Conservation (phyloP, 2,888 invertebrate species). For the Rhamnusium bicolor region DNA sequence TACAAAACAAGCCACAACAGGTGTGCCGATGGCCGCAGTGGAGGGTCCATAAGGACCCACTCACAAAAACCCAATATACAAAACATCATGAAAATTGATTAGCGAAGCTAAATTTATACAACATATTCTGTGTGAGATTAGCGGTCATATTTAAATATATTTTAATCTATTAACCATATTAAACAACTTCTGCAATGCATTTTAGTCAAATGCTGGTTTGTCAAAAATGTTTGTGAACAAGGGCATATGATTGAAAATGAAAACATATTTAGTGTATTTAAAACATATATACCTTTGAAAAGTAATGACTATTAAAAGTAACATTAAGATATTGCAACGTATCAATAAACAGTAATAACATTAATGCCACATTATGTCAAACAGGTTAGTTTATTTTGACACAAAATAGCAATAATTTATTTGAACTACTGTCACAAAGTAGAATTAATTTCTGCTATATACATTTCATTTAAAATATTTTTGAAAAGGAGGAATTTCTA, state of each 20-base stretch:
- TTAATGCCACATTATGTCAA: background rate
- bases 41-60: too few relatives aligned
- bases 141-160: background rate
- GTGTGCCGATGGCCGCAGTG: too few relatives aligned
- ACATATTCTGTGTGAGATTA: background rate
- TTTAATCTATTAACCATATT: background rate
- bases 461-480: background rate
- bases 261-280: background rate
- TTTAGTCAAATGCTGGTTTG: background rate
- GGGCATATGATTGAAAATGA: background rate
- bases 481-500: background rate
- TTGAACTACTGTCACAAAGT: constrained; percentile 8
- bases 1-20: too few relatives aligned
- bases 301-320: constrained; percentile 3
- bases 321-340: background rate
- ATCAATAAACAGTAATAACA: background rate
- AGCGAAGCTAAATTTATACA: background rate
- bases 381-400: constrained; percentile 8
- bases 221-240: background rate
- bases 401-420: constrained; percentile 5
- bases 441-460: background rate
- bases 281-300: constrained; percentile 12
- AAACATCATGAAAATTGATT: background rate
- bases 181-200: background rate
- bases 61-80: too few relatives aligned